These are phyloP conservation scores for Vollenhovia emeryi DNA, from an alignment of 1,140 invertebrate species.

Conservation along the genomic window DNA sequence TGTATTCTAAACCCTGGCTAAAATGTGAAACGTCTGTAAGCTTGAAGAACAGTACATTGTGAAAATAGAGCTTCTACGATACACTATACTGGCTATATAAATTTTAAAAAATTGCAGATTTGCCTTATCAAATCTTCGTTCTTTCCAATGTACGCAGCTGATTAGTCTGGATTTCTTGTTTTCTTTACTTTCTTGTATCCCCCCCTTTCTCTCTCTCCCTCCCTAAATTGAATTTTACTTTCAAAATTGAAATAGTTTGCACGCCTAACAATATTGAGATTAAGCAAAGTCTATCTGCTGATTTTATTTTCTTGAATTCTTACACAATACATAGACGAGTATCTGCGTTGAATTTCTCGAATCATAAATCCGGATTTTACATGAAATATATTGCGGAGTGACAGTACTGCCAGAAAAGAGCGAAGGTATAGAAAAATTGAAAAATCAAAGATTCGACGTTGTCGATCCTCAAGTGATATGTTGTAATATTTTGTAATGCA, in stretches of 20 bases:
- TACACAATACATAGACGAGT: not conserved
- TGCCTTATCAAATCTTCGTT: not conserved
- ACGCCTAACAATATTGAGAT: not conserved
- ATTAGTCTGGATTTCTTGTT: not conserved
- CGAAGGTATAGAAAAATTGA: not conserved
- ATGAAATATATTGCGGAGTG: not conserved
- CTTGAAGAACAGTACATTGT: conserved; percentile 7
- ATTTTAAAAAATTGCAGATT: not conserved
- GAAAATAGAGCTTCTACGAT: not conserved
- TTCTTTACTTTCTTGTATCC: not conserved
- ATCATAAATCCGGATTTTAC: conserved; percentile 19
- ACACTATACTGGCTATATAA: not conserved
- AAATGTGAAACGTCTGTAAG: conserved; percentile 8
- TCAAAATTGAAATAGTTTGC: not conserved
- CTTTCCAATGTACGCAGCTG: not conserved
- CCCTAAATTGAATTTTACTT: not conserved
- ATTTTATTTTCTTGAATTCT: not conserved
- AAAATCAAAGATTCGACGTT: not conserved
- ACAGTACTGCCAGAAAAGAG: not conserved
- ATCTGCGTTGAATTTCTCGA: not conserved
- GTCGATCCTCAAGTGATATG: not conserved
- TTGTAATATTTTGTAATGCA: not conserved
- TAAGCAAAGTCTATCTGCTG: not conserved
- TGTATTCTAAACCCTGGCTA: not conserved
- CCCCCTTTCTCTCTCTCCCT: too few relatives aligned